Evolutionary conservation across 2,888 invertebrate species (phyloP).

Genomic region (Encarsia formosa): DNA sequence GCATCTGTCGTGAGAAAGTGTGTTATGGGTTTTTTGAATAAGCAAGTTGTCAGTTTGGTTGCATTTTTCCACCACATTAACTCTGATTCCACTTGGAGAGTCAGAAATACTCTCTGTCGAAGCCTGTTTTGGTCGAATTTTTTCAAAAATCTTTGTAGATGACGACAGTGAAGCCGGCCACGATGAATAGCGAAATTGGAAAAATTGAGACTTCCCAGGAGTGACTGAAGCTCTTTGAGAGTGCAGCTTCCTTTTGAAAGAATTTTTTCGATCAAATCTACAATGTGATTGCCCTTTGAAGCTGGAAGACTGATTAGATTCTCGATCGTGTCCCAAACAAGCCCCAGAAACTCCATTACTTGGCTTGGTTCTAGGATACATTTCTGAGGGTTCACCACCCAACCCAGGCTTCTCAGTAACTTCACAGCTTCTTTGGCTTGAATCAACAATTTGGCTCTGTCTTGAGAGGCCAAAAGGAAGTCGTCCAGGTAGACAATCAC

Average conservation of each 20-base stretch:
- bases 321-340: constrained; percentile 21
- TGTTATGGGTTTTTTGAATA: constrained; percentile 17
- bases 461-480: background rate
- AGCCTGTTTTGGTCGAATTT: constrained; percentile 15
- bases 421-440: background rate
- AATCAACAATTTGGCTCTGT: background rate
- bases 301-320: constrained; percentile 13
- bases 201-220: too few species aligned
- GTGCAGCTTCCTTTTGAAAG: too few species aligned
- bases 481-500: background rate
- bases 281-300: too few species aligned
- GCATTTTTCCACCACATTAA: constrained; percentile 24
- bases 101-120: too few species aligned
- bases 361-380: constrained; percentile 12
- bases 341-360: constrained; percentile 23
- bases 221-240: too few species aligned
- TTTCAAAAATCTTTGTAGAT: too few species aligned
- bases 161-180: constrained; percentile 29
- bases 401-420: background rate
- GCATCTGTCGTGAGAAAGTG: constrained; percentile 24
- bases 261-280: too few species aligned
- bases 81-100: constrained; percentile 9
- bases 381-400: background rate
- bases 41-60: background rate
- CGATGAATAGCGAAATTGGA: too few species aligned